Percentiles rank a stretch among this genome's conserved stretches.
These are phyloP conservation scores for Eilema depressum DNA, from an alignment of 2,888 invertebrate species.

Conservation along the genomic window DNA sequence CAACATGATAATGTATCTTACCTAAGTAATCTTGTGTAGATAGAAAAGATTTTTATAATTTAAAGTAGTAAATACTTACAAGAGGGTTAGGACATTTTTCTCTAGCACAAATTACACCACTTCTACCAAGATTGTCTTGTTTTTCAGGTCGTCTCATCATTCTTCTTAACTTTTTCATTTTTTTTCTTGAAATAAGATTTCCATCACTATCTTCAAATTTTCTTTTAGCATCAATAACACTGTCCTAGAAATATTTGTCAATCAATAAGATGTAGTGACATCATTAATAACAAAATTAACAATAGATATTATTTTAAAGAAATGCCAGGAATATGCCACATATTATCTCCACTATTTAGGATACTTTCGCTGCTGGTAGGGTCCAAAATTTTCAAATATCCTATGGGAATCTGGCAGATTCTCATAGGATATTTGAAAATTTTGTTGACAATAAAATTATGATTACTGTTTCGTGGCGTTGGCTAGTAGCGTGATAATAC, in stretches of 20 bases:
- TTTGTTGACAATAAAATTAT: too few relatives aligned
- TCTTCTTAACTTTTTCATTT: conserved; percentile 93
- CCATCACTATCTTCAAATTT: conserved; percentile 89
- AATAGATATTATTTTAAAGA: too few relatives aligned
- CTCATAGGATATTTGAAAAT: too few relatives aligned
- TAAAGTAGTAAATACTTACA: conserved; percentile 78
- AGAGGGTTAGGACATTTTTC: conserved; percentile 91
- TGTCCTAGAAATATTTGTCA: conserved; percentile 53
- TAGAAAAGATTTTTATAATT: neutral
- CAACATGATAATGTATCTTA: neutral
- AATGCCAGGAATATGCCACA: too few relatives aligned
- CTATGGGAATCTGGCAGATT: too few relatives aligned
- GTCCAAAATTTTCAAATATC: too few relatives aligned
- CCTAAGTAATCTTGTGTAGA: neutral
- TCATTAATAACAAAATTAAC: neutral
- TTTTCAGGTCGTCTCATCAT: conserved; percentile 91
- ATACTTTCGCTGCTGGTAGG: too few relatives aligned
- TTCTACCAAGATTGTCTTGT: conserved; percentile 74
- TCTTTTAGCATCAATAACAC: conserved; percentile 80
- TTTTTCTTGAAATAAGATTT: conserved; percentile 92
- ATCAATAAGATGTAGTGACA: conserved; percentile 5
- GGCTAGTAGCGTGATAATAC: too few relatives aligned
- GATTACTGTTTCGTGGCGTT: too few relatives aligned
- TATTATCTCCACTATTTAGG: too few relatives aligned
- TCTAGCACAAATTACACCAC: conserved; percentile 88